Base-by-base conservation (phyloP, 2,888 invertebrate species). In the Leptopilina syphax region DNA sequence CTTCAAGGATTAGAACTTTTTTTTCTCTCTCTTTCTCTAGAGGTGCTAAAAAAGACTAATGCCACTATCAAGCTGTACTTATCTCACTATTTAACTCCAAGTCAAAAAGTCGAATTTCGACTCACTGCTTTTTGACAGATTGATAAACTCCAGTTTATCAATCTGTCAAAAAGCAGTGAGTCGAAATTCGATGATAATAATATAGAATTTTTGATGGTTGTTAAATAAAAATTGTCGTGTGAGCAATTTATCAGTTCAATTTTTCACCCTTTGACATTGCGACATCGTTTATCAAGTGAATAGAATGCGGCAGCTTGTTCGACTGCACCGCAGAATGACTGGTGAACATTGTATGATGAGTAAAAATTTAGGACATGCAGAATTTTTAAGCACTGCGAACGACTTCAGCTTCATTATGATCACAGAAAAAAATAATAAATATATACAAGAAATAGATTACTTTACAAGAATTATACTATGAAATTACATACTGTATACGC, bases 301-400 rank as follows among this genome's bases (percentile, higher is more conserved):
- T 67, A 67, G 67, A 44, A 44, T 67, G 67, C 44, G 67, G 18
- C 67, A 47, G 47, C 47, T 67, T 67, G 67, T 67, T 67, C 44
- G 13, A 67, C 41, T 67, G 13, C 67, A 67, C 67, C 44, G 47
- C 44, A 47, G 67, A 44, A 67, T 67, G 67, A 67, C 44, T 44
- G 9, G n/a, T 41, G 18, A n/a, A 34, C 41, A 67, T n/a, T 47
- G n/a, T 66, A 41, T 67, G 67, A 67, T 67, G 67, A 44, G n/a
- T 6, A 67, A 67, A 44, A 67, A 67, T 67, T 67, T 67, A 34
- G 34, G 41, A 44, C 44, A 67, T 44, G 13, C 44, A 18, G 18
- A 18, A 18, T 3, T 34, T 34, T 34, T 4, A 34, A 34, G 34
- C 34, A 34, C 34, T 34, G 34, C 34, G 34, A 4, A 3, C 4